Conservation (phyloP, 35 echinoderm and acorn worm genomes). For the Acanthaster planci region DNA sequence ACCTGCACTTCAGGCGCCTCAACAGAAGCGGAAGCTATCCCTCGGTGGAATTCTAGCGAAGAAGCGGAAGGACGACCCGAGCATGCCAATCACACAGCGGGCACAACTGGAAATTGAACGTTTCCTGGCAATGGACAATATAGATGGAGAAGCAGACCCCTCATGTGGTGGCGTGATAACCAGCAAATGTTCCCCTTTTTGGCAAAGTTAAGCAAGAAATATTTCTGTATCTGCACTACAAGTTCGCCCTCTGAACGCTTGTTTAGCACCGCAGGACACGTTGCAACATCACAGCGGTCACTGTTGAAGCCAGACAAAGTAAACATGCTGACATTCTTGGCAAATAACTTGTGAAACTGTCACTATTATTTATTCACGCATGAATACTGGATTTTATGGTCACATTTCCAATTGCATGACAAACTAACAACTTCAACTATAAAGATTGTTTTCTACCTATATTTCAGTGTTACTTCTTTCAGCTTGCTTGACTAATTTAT, state of each 20-base stretch:
- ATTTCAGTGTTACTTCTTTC: too few relatives aligned
- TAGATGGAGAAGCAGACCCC: background rate
- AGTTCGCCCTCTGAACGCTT: constrained; percentile 50
- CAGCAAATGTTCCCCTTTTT: background rate
- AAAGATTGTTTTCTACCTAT: too few relatives aligned
- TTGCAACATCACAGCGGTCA: constrained; percentile 44
- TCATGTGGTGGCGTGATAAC: constrained; percentile 46
- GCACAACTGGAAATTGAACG: background rate
- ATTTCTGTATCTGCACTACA: constrained; percentile 43
- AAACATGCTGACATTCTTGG: constrained; percentile 42
- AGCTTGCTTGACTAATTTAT: too few relatives aligned
- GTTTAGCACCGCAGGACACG: constrained; percentile 56
- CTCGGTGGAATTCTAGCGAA: background rate
- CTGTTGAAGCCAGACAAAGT: constrained; percentile 37
- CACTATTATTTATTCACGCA: too few relatives aligned
- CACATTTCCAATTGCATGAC: too few relatives aligned
- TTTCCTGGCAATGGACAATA: background rate
- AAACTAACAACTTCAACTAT: too few relatives aligned
- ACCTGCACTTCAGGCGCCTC: background rate
- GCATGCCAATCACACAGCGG: background rate
- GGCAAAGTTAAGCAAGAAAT: constrained; percentile 35
- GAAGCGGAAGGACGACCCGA: background rate
- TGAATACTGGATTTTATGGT: too few relatives aligned
- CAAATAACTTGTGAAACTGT: constrained; percentile 36
- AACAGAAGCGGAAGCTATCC: background rate